Conservation (phyloP, 1,140 invertebrate genomes). For the Atopsyche davidsoni region DNA sequence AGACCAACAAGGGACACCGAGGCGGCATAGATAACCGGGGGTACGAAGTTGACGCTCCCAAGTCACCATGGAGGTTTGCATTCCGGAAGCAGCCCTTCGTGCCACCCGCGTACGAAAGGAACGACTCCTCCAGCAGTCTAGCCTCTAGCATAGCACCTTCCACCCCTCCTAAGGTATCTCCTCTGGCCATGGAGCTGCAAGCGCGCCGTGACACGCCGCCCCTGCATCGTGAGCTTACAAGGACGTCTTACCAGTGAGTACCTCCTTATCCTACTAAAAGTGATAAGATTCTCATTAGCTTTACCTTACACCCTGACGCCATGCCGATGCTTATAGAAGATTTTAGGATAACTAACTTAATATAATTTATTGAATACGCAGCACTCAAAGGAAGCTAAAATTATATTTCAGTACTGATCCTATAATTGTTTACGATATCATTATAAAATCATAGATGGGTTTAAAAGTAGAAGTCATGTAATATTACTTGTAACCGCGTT, state of each 20-base stretch:
- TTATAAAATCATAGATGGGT: no score
- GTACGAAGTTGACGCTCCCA: constrained; percentile 26
- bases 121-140: constrained; percentile 26
- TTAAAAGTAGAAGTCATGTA: no score
- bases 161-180: constrained; percentile 19
- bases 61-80: constrained; percentile 29
- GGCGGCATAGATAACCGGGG: constrained; percentile 36
- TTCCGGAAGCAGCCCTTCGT: constrained; percentile 35
- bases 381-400: no score
- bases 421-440: no score
- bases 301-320: background rate
- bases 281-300: background rate
- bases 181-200: constrained; percentile 26
- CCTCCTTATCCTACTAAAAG: background rate
- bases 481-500: no score
- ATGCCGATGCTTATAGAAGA: no score
- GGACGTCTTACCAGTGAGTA: constrained; percentile 27
- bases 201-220: constrained; percentile 17
- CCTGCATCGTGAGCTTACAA: constrained; percentile 23
- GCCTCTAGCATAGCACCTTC: constrained; percentile 22
- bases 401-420: no score
- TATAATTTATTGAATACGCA: no score
- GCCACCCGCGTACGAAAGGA: constrained; percentile 27
- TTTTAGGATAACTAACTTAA: no score
- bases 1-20: constrained; percentile 34